A percentile compares a stretch with the other conserved stretches of the same genome.
Conservation (phyloP, 2,888 invertebrate species). For the Standfussiana lucernea region DNA sequence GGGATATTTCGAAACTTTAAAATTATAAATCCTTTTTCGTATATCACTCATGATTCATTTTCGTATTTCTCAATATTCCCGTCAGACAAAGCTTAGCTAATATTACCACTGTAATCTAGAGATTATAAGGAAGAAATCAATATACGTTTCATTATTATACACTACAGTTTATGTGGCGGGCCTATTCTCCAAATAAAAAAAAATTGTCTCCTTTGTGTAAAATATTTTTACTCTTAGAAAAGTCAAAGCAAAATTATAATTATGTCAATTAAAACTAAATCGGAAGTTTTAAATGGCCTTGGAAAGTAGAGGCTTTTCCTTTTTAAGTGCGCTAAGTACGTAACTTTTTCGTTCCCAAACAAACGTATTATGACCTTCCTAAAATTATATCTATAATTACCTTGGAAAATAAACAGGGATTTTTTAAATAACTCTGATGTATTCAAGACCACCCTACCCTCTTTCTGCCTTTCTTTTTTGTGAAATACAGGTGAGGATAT, state of each 20-base stretch:
- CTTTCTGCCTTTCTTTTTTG: background rate
- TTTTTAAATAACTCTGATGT: background rate
- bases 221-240: background rate
- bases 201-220: too few species aligned
- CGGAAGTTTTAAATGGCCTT: background rate
- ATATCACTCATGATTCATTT: too few species aligned
- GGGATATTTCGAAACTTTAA: too few species aligned
- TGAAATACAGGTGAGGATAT: background rate
- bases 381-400: background rate
- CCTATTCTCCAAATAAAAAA: too few species aligned
- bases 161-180: too few species aligned
- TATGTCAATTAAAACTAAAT: background rate
- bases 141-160: too few species aligned
- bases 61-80: too few species aligned
- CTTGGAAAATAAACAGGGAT: background rate
- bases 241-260: background rate
- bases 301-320: background rate
- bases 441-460: background rate
- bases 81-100: too few species aligned
- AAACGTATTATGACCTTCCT: background rate
- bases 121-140: too few species aligned
- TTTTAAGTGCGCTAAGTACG: background rate
- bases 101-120: too few species aligned
- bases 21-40: too few species aligned
- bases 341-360: background rate